Conservation (phyloP, 2,888 invertebrate genomes). For the Lobophora halterata region DNA sequence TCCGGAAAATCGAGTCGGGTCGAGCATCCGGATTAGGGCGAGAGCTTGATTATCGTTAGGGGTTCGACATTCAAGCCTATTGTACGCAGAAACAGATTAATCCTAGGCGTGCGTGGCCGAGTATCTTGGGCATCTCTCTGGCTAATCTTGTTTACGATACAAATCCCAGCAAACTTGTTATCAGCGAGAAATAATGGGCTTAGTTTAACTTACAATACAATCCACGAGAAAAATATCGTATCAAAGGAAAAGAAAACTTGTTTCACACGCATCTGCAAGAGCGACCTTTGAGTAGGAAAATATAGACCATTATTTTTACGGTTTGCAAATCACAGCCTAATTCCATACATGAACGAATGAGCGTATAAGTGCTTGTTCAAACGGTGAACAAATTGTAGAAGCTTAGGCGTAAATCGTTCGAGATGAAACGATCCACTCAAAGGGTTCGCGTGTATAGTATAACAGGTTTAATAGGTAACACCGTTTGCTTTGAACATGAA, state of each 20-base stretch:
- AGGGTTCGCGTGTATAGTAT: slow-evolving; percentile 35
- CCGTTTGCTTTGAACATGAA: slow-evolving; percentile 4
- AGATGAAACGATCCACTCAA: slow-evolving; percentile 49
- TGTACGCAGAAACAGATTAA: slow-evolving; percentile 48
- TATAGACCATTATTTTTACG: slow-evolving; percentile 12
- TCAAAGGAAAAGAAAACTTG: slow-evolving; percentile 4
- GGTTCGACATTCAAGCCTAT: slow-evolving; percentile 53
- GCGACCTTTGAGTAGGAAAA: slow-evolving; percentile 8
- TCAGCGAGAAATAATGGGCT: background rate
- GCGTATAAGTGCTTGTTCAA: slow-evolving; percentile 43
- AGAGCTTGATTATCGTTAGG: slow-evolving; percentile 22
- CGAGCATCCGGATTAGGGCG: slow-evolving; percentile 9
- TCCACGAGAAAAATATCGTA: slow-evolving; percentile 1
- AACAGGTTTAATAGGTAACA: background rate
- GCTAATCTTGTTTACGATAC: slow-evolving; percentile 60
- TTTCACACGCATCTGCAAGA: slow-evolving; percentile 6
- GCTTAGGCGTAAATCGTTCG: slow-evolving; percentile 48
- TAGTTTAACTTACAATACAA: slow-evolving; percentile 1
- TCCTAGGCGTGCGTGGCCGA: slow-evolving; percentile 42
- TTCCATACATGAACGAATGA: slow-evolving; percentile 40
- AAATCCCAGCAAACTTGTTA: slow-evolving; percentile 54
- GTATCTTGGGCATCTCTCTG: slow-evolving; percentile 44
- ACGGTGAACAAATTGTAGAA: slow-evolving; percentile 46
- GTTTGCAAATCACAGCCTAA: slow-evolving; percentile 37
- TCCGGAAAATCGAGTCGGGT: slow-evolving; percentile 19